These are phyloP conservation scores for Ursus arctos DNA, from an alignment of 2,113 vertebrate species.

Conservation along the genomic window DNA sequence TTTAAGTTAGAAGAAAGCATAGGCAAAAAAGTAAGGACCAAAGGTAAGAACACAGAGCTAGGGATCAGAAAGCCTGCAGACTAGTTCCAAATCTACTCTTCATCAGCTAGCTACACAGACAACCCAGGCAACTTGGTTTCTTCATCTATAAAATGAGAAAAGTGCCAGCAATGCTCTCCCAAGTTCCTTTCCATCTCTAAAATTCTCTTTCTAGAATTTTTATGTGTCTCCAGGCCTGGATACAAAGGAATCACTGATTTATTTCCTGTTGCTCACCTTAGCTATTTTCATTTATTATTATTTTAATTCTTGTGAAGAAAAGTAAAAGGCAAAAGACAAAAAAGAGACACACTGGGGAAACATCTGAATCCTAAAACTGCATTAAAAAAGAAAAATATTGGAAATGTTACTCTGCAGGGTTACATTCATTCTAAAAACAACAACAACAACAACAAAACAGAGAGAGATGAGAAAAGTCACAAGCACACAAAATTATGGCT, in stretches of 20 bases:
- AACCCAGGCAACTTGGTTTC: background rate
- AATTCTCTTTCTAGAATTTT: background rate
- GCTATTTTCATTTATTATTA: background rate
- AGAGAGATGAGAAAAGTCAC: constrained; percentile 35
- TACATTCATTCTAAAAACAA: constrained; percentile 33
- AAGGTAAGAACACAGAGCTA: background rate
- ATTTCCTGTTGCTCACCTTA: background rate
- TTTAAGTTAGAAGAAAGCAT: background rate
- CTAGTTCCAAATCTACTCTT: background rate
- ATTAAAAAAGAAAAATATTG: background rate
- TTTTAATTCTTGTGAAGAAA: background rate
- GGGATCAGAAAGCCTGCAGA: background rate
- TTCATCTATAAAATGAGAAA: background rate
- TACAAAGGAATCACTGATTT: background rate
- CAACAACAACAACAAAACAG: background rate
- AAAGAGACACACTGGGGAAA: background rate
- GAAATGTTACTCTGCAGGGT: background rate
- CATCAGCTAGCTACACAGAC: background rate
- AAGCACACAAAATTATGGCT: background rate
- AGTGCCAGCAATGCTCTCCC: background rate
- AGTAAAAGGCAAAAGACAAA: constrained; percentile 8
- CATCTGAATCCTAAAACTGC: background rate
- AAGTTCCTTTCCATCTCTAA: background rate
- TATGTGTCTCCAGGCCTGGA: background rate
- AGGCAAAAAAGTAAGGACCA: background rate